Base-by-base conservation (phyloP, 2,888 invertebrate species). In the Epinotia nisella region DNA sequence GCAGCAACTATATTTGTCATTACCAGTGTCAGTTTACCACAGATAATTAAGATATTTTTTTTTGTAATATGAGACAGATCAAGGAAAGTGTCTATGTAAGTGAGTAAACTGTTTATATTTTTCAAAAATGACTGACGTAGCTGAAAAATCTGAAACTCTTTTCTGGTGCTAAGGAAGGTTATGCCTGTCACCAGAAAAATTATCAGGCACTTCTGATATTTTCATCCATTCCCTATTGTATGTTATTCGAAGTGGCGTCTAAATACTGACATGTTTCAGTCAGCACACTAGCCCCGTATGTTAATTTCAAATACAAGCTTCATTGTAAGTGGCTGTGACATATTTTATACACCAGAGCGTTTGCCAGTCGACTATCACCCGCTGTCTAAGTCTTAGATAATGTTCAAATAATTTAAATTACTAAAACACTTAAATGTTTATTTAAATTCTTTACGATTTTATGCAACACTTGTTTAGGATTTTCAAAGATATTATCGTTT, bases 321-420 rank as follows among this genome's bases (percentile, higher is more conserved):
- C 79, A 76, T 83, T 85, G 85, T 87, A 86, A 87, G 88, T 87
- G 91, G 92, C 92, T 92, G 92, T 92, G 91, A 92, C 81, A 85
- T 91, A 91, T 90, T 82, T 87, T 86, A 88, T 88, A 87, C 82
- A 84, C 77, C 65, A 76, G 77, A 71, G 75, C 78, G 70, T 76
- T 77, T 79, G 85, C 81, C 85, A 81, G 83, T 77, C 77, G 55
- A 41, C 15, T 55, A 13, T 11, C 24, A 4, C 10, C 4, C 21
- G n/a, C 2, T 55, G 3, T 53, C n/a, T 51, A 45, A 45, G n/a
- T 10, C 5, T 56, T 56, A 56, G 55, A 13, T 21, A 56, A 21
- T 21, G 21, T 56, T 13, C 55, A 24, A 24, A 21, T 56, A 56
- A 21, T 56, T 11, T 13, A 13, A 56, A 56, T 5, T 29, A 58